Percentiles rank a stretch among this genome's conserved stretches.
Conservation (phyloP, 1,140 invertebrate species). For the Diachasma alloeum region DNA sequence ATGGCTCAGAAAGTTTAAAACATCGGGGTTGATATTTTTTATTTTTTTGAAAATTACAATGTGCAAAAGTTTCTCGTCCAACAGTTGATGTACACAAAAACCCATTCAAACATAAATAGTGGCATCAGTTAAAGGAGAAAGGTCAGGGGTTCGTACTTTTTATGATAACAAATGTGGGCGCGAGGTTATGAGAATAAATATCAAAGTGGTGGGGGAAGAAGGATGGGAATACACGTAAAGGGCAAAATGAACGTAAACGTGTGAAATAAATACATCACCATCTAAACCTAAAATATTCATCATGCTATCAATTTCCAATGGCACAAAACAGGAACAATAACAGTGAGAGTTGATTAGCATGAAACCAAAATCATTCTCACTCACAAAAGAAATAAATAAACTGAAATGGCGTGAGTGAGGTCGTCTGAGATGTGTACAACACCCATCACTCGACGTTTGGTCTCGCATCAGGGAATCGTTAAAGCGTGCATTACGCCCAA, state of each 20-base stretch:
- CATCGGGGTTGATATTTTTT: neutral
- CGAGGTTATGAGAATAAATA: constrained; percentile 1
- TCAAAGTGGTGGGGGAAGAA: neutral
- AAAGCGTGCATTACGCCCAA: neutral
- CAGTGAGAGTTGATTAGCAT: neutral
- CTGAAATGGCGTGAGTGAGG: neutral
- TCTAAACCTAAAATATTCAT: neutral
- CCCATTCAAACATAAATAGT: neutral
- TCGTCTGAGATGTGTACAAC: neutral
- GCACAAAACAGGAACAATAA: neutral
- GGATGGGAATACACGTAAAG: neutral
- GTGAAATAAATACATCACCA: neutral
- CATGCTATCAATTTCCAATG: neutral
- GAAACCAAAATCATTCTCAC: neutral
- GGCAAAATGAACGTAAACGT: neutral
- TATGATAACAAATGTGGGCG: neutral
- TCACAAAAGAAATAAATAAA: neutral
- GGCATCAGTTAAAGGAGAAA: neutral
- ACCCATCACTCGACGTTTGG: neutral
- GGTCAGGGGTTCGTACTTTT: neutral
- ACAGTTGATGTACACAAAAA: neutral
- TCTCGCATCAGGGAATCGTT: constrained; percentile 1
- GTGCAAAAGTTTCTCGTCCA: neutral
- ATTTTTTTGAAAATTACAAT: neutral
- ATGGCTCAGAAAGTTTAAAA: neutral